Evolutionary conservation across 2,113 vertebrate genomes (phyloP).

Genomic region (Athene noctua): DNA sequence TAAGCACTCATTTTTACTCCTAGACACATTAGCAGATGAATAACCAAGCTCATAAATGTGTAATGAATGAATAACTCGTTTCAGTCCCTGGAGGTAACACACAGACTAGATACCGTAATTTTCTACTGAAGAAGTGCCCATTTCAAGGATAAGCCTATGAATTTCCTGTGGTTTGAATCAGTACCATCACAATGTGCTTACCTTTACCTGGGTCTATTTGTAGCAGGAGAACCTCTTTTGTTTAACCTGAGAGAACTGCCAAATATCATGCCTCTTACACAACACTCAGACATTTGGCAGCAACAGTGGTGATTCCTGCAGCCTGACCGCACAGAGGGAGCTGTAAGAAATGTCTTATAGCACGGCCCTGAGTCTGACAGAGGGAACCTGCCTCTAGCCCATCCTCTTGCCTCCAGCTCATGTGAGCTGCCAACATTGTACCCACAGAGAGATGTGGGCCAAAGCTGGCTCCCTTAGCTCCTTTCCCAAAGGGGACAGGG

Average conservation of each 20-base stretch:
- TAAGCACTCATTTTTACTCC: conserved; percentile 20
- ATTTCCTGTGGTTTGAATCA: background rate
- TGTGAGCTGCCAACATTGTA: rapidly evolving
- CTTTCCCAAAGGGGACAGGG: background rate
- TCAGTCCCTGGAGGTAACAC: background rate
- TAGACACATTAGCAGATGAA: background rate
- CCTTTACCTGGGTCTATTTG: background rate
- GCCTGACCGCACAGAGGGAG: background rate
- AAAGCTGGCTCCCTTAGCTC: background rate
- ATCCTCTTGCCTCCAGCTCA: background rate
- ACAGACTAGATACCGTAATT: background rate
- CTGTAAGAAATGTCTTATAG: background rate
- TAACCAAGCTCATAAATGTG: conserved; percentile 5
- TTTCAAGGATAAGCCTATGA: background rate
- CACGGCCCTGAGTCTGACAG: background rate
- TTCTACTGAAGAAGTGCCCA: background rate
- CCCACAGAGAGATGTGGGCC: background rate
- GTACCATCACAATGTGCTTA: background rate
- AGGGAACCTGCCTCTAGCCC: background rate
- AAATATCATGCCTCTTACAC: background rate
- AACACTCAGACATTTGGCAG: background rate
- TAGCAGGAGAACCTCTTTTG: background rate
- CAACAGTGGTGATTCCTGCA: background rate
- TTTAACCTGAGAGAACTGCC: background rate
- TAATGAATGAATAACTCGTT: conserved; percentile 21